These are phyloP conservation scores for Phocoena phocoena DNA, from an alignment of 2,113 vertebrate genomes.

Conservation along the genomic window DNA sequence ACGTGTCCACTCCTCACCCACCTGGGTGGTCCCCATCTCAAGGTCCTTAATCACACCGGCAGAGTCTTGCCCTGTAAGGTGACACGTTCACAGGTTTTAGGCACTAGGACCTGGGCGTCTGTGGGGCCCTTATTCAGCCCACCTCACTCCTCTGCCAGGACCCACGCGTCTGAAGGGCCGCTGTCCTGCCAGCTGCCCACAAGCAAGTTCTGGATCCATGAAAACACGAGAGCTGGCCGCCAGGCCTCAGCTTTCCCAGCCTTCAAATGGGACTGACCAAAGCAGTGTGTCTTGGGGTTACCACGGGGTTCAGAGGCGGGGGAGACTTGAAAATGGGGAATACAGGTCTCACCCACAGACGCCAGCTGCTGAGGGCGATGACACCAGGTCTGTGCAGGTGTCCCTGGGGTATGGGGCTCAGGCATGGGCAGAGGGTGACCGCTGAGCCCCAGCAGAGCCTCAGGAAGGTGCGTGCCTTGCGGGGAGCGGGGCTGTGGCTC, in stretches of 20 bases:
- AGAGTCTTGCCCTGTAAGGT: neutral
- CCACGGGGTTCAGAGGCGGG: neutral
- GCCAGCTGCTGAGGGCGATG: neutral
- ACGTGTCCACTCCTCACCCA: neutral
- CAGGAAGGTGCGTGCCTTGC: rapidly evolving
- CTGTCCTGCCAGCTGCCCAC: neutral
- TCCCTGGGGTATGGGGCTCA: neutral
- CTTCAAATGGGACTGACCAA: neutral
- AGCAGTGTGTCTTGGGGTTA: too few species aligned
- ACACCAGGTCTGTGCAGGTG: too few species aligned
- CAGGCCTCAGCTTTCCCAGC: neutral
- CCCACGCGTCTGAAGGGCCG: neutral
- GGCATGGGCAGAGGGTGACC: neutral
- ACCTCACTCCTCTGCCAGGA: neutral
- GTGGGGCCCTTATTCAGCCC: rapidly evolving
- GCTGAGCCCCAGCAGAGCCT: neutral
- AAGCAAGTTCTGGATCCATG: neutral
- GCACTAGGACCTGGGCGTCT: neutral
- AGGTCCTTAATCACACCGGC: neutral
- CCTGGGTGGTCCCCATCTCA: too few species aligned
- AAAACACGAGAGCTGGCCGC: neutral
- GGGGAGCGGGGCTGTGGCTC: neutral
- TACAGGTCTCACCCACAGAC: rapidly evolving
- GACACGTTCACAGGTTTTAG: neutral
- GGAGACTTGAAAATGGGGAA: rapidly evolving